phyloP scores from a whole-genome alignment of 2,888 invertebrate genomes.

The Idaea dimidiata region DNA sequence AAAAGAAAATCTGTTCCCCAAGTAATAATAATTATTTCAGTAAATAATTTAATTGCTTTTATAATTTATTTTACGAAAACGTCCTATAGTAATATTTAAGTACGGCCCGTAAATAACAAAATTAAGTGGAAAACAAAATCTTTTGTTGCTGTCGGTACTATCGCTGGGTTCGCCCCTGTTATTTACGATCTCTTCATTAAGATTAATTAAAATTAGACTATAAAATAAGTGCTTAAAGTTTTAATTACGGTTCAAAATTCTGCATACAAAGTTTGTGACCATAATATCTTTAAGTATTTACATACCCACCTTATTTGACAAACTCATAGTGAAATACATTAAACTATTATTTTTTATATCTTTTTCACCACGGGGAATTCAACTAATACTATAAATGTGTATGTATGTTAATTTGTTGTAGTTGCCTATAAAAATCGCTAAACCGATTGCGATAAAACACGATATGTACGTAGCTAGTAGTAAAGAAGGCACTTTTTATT shows the following conservation, averaged over 20 bases:
- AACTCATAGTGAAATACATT: neutral
- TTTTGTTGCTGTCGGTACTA: neutral
- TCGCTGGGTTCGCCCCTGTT: neutral
- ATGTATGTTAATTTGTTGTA: too few species aligned
- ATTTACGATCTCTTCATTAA: slow-evolving; percentile 7
- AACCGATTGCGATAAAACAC: too few species aligned
- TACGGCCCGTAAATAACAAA: neutral
- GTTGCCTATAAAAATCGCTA: too few species aligned
- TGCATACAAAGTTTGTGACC: neutral
- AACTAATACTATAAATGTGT: too few species aligned
- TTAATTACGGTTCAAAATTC: neutral
- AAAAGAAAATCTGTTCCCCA: too few species aligned
- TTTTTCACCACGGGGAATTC: too few species aligned
- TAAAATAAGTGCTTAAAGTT: slow-evolving; percentile 6
- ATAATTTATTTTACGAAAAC: neutral
- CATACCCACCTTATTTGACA: neutral
- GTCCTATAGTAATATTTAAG: neutral
- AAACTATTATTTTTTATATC: too few species aligned
- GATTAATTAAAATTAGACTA: slow-evolving; percentile 12
- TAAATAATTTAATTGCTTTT: too few species aligned
- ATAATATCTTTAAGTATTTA: neutral
- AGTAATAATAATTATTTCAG: too few species aligned
- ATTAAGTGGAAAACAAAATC: neutral
- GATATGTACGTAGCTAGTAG: too few species aligned
- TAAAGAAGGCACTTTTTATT: too few species aligned